Evolutionary conservation across 2,888 invertebrate species (phyloP).

Genomic region (Kuschelorhynchus macadamiae): DNA sequence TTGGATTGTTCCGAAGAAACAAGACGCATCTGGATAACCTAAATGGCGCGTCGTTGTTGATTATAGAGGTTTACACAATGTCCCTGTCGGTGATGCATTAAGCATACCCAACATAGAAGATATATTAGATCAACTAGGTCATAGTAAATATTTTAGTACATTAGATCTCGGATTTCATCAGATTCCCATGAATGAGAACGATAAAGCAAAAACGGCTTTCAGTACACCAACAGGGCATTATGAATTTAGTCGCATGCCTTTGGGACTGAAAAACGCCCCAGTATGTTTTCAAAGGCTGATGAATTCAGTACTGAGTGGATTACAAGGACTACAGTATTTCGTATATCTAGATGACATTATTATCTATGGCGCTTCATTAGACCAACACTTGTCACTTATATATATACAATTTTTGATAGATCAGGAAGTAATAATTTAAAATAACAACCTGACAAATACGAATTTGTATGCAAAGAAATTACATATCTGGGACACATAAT

Average conservation of each 20-base stretch:
- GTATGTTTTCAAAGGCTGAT: no score
- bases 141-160: slow-evolving; percentile 61
- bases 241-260: slow-evolving; percentile 62
- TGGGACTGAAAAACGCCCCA: slow-evolving; percentile 59
- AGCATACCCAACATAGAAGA: slow-evolving; percentile 62
- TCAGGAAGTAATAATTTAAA: no score
- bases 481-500: slow-evolving; percentile 63
- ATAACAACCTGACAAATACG: no score
- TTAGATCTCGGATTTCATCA: slow-evolving; percentile 65
- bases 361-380: no score
- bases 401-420: no score
- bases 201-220: slow-evolving; percentile 63
- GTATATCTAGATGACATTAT: no score
- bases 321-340: no score
- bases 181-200: slow-evolving; percentile 56
- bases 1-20: slow-evolving; percentile 59
- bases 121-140: slow-evolving; percentile 63
- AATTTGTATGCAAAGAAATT: slow-evolving; percentile 54
- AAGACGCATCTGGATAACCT: slow-evolving; percentile 45
- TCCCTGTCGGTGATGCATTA: slow-evolving; percentile 61
- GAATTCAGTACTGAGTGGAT: no score
- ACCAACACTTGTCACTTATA: no score
- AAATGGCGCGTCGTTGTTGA: slow-evolving; percentile 47
- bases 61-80: slow-evolving; percentile 62
- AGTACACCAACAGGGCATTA: slow-evolving; percentile 59